These are phyloP conservation scores for Metallyticus violacea DNA, from an alignment of 2,888 invertebrate genomes.

Conservation along the genomic window DNA sequence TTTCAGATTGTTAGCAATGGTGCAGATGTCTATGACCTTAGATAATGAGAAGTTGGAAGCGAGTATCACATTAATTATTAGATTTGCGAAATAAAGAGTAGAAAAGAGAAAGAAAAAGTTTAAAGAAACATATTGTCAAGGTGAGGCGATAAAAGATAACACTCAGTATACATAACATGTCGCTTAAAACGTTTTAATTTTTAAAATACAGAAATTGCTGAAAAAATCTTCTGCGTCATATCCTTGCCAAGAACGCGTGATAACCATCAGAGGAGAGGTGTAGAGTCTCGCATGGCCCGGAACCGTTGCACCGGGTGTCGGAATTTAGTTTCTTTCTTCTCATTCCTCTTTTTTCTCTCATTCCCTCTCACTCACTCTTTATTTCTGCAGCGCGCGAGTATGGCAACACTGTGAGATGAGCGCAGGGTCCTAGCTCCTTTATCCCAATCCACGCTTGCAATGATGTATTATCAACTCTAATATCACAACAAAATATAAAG, in stretches of 20 bases:
- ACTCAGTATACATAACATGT: not conserved
- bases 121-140: too few relatives aligned
- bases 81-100: too few relatives aligned
- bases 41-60: too few relatives aligned
- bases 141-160: not conserved
- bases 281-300: not conserved
- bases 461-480: not conserved
- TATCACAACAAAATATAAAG: not conserved
- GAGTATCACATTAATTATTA: too few relatives aligned
- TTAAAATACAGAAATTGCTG: not conserved
- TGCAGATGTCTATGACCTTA: too few relatives aligned
- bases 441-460: not conserved
- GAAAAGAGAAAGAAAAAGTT: not conserved
- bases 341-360: not conserved
- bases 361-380: not conserved
- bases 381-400: not conserved
- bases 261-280: not conserved
- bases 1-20: too few relatives aligned
- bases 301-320: not conserved
- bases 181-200: not conserved
- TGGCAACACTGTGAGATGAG: not conserved
- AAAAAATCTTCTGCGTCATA: not conserved
- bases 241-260: not conserved
- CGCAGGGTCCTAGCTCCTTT: not conserved
- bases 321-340: not conserved